A percentile compares a stretch with the other conserved stretches of the same genome.
These are phyloP conservation scores for Phanerotoma sp. DNA, from an alignment of 2,888 invertebrate species.

Conservation along the genomic window DNA sequence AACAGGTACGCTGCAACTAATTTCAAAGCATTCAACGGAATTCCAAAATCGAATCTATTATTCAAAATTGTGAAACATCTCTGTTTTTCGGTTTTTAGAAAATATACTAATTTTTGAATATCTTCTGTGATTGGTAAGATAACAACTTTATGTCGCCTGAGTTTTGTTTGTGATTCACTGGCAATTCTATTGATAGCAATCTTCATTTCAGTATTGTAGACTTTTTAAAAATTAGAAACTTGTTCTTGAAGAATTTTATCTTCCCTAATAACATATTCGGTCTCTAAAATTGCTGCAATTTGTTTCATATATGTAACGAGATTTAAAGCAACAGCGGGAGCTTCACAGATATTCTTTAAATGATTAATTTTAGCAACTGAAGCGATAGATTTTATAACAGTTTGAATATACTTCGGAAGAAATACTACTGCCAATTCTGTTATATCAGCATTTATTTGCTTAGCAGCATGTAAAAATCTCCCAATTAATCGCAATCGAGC, in stretches of 20 bases:
- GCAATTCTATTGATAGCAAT: conserved; percentile 2
- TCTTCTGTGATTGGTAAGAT: conserved; percentile 13
- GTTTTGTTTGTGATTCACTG: conserved; percentile 2
- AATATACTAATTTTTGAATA: conserved; percentile 16
- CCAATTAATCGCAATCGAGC: conserved; percentile 8
- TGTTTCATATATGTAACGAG: neutral
- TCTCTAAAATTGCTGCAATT: neutral
- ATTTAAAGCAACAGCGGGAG: neutral
- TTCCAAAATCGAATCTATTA: conserved; percentile 8
- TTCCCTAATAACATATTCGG: neutral
- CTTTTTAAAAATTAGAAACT: neutral
- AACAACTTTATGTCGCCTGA: conserved; percentile 10
- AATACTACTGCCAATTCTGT: neutral
- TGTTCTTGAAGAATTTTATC: neutral
- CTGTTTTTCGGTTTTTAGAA: conserved; percentile 1
- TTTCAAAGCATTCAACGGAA: conserved; percentile 23
- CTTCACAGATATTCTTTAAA: neutral
- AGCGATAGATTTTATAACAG: neutral
- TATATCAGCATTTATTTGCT: neutral
- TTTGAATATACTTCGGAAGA: neutral
- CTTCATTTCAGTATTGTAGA: neutral
- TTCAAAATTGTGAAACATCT: conserved; percentile 3
- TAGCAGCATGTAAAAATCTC: neutral
- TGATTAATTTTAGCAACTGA: neutral
- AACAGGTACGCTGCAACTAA: conserved; percentile 24